These are phyloP conservation scores for Ladona fulva DNA, from an alignment of 1,140 invertebrate genomes.

Conservation along the genomic window DNA sequence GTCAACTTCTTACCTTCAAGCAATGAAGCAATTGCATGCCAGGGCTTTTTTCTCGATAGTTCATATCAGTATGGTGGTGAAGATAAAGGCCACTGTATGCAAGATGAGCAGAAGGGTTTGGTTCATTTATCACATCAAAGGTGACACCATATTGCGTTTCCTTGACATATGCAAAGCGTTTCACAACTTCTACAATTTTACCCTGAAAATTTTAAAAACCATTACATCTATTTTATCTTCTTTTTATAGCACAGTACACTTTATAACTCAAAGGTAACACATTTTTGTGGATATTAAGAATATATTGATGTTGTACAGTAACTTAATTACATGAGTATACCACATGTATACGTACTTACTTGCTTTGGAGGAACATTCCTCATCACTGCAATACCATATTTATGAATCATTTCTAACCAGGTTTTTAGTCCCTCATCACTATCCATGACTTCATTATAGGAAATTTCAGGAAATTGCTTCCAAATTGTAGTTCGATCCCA, in stretches of 20 bases:
- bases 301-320: no score
- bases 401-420: slow-evolving; percentile 34
- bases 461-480: slow-evolving; percentile 32
- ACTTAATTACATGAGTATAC: neutral
- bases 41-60: slow-evolving; percentile 35
- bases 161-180: slow-evolving; percentile 34
- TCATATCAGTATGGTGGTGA: slow-evolving; percentile 35
- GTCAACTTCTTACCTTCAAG: slow-evolving; percentile 26
- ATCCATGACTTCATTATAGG: slow-evolving; percentile 32
- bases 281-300: no score
- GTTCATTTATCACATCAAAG: slow-evolving; percentile 33
- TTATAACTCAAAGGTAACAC: no score
- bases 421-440: slow-evolving; percentile 30
- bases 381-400: slow-evolving; percentile 33
- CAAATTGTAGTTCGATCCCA: slow-evolving; percentile 33
- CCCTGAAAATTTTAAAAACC: slow-evolving; percentile 18
- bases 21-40: slow-evolving; percentile 36
- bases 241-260: no score
- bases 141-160: slow-evolving; percentile 34
- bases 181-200: slow-evolving; percentile 32
- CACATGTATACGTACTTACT: slow-evolving; percentile 16
- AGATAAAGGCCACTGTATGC: slow-evolving; percentile 31
- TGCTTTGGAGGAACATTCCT: slow-evolving; percentile 26
- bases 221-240: no score
- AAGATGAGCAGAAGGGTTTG: slow-evolving; percentile 31